A percentile compares a stretch with the other conserved stretches of the same genome.
Evolutionary conservation across 2,113 vertebrate species (phyloP).

Genomic region (Amia ocellicauda): DNA sequence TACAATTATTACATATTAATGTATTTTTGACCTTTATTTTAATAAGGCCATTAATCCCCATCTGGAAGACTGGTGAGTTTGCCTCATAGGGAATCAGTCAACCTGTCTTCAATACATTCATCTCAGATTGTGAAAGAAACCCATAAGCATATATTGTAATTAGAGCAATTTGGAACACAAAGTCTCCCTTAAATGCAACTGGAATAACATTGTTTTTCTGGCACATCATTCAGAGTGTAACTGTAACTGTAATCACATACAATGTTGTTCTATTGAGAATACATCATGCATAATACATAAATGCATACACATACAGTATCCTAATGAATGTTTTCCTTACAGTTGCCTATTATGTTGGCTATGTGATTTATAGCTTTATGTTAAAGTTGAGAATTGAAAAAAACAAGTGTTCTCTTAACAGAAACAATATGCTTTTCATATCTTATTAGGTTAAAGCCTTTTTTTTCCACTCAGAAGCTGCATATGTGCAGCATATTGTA

Average conservation of each 20-base stretch:
- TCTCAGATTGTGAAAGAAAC: neutral
- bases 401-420: no score
- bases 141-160: no score
- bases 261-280: neutral
- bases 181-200: neutral
- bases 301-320: conserved; percentile 3
- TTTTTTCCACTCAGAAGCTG: no score
- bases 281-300: conserved; percentile 16
- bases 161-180: neutral
- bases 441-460: no score
- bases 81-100: neutral
- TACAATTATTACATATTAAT: conserved; percentile 3
- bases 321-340: neutral
- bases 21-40: conserved; percentile 3
- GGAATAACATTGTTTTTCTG: neutral
- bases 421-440: no score
- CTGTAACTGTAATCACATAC: neutral
- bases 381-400: no score
- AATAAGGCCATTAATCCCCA: conserved; percentile 4
- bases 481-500: no score
- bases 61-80: neutral
- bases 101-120: neutral
- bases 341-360: neutral
- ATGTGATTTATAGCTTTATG: no score
- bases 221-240: neutral